Evolutionary conservation across 2,797 vertebrate species (phyloP), one percentile per base, ranked within the genome.

Genomic region (Catharus ustulatus): DNA sequence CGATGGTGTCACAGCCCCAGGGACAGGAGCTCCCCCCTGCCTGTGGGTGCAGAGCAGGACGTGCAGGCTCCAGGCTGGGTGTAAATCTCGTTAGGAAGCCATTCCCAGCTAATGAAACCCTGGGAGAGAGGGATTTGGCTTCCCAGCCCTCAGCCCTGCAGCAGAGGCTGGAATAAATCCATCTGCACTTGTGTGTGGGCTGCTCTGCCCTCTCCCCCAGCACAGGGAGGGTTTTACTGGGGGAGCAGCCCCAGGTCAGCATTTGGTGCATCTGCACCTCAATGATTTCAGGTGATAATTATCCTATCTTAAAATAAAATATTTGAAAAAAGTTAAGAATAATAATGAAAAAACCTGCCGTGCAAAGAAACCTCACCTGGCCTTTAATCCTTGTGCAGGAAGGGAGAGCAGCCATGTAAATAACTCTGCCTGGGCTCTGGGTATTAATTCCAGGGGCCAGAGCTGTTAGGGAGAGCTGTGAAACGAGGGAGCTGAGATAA

Each of bases 41-140:
- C 93, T 96, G 84, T 79, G 92, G 94, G 95, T 69, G 94, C 74
- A 38, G 83, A 82, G 90, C 64, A 68, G 61, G 90, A 83, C 40
- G 87, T 92, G 93, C 42, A 82, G 95, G 92, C 90, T 92, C 38
- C 45, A 4, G 93, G 94, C 90, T 72, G 63, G 83, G 77, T 66
- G 91, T 95, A 96, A 96, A 97, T 87, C 91, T 94, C 79, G 58
- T 89, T 80, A 88, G 93, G 68, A 88, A 96, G 90, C 92, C 96
- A 95, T 96, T 95, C 97, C 95, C 88, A 43, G 92, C 93, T 96
- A 97, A 97, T 97, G 96, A 97, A 97, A 95, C 94, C 96, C 92
- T 93, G 96, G 72, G 95, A 95, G 95, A 97, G 90, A 69, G 81
- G 89, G 94, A 94, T 96, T 95, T 96, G 89, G 54, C 78, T 95